Conservation (phyloP, 2,797 vertebrate species). For the Synanceia verrucosa region DNA sequence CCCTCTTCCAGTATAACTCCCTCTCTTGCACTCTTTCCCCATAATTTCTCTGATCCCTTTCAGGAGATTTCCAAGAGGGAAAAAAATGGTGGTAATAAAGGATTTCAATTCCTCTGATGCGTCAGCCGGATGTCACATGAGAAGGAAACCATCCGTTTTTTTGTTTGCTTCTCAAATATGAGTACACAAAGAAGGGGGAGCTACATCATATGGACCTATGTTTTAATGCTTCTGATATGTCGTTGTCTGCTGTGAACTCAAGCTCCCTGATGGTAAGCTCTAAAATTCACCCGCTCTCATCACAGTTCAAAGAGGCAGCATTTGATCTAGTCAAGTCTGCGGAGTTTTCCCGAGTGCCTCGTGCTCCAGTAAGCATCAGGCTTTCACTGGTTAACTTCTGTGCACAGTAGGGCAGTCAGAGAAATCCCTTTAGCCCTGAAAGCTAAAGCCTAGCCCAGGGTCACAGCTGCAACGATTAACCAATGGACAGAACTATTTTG, state of each 20-base stretch:
- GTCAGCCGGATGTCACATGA: slow-evolving; percentile 40
- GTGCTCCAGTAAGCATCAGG: slow-evolving; percentile 34
- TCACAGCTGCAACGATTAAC: too few species aligned
- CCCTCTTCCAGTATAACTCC: slow-evolving; percentile 24
- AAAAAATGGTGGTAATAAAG: slow-evolving; percentile 49
- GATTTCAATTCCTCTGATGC: slow-evolving; percentile 54
- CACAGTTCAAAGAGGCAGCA: slow-evolving; percentile 60
- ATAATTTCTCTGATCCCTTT: slow-evolving; percentile 52
- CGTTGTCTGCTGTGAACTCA: slow-evolving; percentile 15
- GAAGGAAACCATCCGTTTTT: slow-evolving; percentile 25
- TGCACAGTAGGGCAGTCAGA: slow-evolving; percentile 29
- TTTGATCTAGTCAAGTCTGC: slow-evolving; percentile 56
- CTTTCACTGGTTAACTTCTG: slow-evolving; percentile 61
- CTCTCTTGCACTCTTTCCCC: slow-evolving; percentile 5
- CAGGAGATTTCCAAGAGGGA: slow-evolving; percentile 50
- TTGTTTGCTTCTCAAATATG: slow-evolving; percentile 24
- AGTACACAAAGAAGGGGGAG: not conserved
- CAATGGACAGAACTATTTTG: too few species aligned
- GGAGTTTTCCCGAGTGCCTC: slow-evolving; percentile 45
- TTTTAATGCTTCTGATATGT: not conserved
- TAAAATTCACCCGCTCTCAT: slow-evolving; percentile 47
- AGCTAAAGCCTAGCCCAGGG: slow-evolving; percentile 19
- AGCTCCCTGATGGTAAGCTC: slow-evolving; percentile 15
- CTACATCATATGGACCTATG: not conserved
- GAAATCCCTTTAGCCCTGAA: slow-evolving; percentile 38